A percentile compares a stretch with the other conserved stretches of the same genome.
Evolutionary conservation across 2,888 invertebrate species (phyloP).

Genomic region (Tuta absoluta): DNA sequence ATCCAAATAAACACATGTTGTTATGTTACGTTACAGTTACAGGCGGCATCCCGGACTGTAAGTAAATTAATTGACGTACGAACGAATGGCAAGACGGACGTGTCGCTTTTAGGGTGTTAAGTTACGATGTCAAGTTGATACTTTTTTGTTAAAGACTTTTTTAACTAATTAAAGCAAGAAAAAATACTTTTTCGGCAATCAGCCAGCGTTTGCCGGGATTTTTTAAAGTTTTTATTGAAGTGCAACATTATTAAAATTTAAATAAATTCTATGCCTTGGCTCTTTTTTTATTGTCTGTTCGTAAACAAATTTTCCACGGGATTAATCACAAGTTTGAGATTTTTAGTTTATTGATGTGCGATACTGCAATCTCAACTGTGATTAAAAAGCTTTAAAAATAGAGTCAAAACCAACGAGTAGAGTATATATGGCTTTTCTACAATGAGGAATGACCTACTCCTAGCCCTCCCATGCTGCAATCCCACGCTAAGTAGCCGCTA

Average conservation of each 20-base stretch:
- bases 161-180: not conserved
- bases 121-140: constrained; percentile 45
- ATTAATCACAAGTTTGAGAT: too few relatives aligned
- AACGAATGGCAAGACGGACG: constrained; percentile 32
- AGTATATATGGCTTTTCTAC: not conserved
- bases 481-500: not conserved
- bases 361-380: too few relatives aligned
- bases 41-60: constrained; percentile 54
- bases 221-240: too few relatives aligned
- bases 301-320: too few relatives aligned
- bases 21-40: constrained; percentile 32
- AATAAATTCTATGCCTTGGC: too few relatives aligned
- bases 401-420: too few relatives aligned
- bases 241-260: too few relatives aligned
- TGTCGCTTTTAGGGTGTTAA: constrained; percentile 58
- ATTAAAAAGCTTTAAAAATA: too few relatives aligned
- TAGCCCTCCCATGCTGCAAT: not conserved
- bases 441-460: not conserved
- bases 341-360: too few relatives aligned
- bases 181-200: not conserved
- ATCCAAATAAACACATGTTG: constrained; percentile 61
- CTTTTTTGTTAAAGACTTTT: not conserved
- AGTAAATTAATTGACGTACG: constrained; percentile 70
- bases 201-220: not conserved
- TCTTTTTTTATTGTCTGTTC: too few relatives aligned